phyloP scores from a whole-genome alignment of 1,140 invertebrate genomes.

The Macrobrachium nipponense region DNA sequence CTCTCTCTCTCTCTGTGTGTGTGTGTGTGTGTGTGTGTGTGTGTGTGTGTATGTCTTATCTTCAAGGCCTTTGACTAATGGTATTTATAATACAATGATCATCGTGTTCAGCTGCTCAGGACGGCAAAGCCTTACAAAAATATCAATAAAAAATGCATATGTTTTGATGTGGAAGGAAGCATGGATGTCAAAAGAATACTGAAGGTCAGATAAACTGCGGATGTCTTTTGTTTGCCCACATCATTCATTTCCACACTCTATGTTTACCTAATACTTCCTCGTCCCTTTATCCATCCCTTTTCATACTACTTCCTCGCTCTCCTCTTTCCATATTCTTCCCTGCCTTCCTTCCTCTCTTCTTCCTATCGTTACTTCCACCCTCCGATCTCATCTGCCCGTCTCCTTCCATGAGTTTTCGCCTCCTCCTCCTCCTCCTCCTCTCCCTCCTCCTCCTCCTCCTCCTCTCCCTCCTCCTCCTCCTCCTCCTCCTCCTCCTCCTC shows the following conservation, averaged over 20 bases:
- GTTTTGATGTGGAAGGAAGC: too few relatives aligned
- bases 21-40: too few relatives aligned
- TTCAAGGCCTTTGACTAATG: too few relatives aligned
- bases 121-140: too few relatives aligned
- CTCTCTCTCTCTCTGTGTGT: not conserved
- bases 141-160: too few relatives aligned
- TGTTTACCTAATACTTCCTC: not conserved
- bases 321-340: not conserved
- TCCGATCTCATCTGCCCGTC: not conserved
- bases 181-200: too few relatives aligned
- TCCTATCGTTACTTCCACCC: not conserved
- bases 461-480: slow-evolving; percentile 8
- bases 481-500: not conserved
- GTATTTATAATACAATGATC: too few relatives aligned
- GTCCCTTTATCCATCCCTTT: too few relatives aligned
- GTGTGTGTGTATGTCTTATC: too few relatives aligned
- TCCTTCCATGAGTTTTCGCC: not conserved
- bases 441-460: not conserved
- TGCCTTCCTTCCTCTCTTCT: not conserved
- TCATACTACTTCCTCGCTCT: not conserved
- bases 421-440: not conserved
- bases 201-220: too few relatives aligned
- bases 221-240: not conserved
- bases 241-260: too few relatives aligned
- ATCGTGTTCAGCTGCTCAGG: too few relatives aligned